Evolutionary conservation across 2,113 vertebrate genomes (phyloP), one percentile per base, ranked within the genome.

Genomic region (Chrysochloris asiatica): DNA sequence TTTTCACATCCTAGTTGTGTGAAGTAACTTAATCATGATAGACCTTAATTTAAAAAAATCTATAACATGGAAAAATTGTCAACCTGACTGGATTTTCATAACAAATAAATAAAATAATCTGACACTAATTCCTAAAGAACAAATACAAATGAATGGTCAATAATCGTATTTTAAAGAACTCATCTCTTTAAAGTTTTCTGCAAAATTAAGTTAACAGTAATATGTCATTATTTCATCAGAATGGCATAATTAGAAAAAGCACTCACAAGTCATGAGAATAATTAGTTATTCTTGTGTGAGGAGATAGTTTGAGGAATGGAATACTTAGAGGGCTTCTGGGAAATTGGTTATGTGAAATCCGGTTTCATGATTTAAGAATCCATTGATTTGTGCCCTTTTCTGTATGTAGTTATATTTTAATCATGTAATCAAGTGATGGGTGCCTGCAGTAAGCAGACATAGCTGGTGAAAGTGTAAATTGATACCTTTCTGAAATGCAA

Each of bases 291-390:
- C 33, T 28, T 8, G 19, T 9, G 2, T 61, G 24, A 14, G 8
- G 28, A 22, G 8, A 86, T 92, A 89, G 30, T 76, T 83, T 72
- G 9, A 69, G 56, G 7, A 69, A 54, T 45, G 63, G 45, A 22
- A 48, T 63, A 21, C 38, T 88, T 54, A n/a, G n/a, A n/a, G 56
- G 59, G 7, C 24, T 75, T 59, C 36, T 43, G 41, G 50, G 76
- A 81, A 47, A n/a, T 36, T 89, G n/a, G 22, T 59, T 21, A 50
- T 89, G 80, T 73, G 16, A 41, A 19, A 80, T n/a, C n/a, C n/a
- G n/a, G 47, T 65, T 88, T 85, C 30, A 59, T 67, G 21, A 45
- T 88, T 84, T 81, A 84, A 92, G n/a, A 92, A 89, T 80, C 79
- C 22, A 85, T 56, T 52, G 65, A 84, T 81, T 41, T 93, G 33